Evolutionary conservation across 2,113 vertebrate species (phyloP).

Genomic region (Corythornis madagascariensis): DNA sequence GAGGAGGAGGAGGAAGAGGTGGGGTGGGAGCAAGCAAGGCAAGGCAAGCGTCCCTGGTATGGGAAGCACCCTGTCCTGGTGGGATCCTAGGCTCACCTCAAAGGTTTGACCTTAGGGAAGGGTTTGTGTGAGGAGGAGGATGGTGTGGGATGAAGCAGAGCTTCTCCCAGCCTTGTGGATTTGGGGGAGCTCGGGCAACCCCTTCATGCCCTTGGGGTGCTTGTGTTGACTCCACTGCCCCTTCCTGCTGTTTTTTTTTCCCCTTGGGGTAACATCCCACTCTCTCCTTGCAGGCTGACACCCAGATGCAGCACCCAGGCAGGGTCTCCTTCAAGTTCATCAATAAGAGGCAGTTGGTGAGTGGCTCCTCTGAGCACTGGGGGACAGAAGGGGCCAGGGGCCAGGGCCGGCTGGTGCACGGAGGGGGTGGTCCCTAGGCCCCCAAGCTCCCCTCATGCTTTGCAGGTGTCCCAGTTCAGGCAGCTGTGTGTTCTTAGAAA

Average conservation of each 20-base stretch:
- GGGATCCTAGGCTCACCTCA: neutral
- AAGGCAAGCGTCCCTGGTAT: neutral
- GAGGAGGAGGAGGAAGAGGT: neutral
- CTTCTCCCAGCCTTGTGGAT: neutral
- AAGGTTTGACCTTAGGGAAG: neutral
- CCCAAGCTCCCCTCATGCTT: neutral
- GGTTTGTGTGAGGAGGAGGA: neutral
- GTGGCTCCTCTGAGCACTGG: neutral
- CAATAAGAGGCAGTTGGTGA: conserved; percentile 69
- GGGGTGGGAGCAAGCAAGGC: neutral
- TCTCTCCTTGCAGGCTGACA: conserved; percentile 75
- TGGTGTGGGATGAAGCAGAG: neutral
- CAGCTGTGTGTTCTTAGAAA: neutral
- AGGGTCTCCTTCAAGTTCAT: conserved; percentile 71
- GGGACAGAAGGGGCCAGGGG: neutral
- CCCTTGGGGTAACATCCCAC: neutral
- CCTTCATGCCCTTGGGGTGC: neutral
- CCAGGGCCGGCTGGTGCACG: neutral
- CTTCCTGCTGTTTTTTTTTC: neutral
- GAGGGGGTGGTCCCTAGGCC: too few relatives aligned
- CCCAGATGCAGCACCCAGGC: conserved; percentile 77
- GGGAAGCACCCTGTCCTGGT: fast-evolving
- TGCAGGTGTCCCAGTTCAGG: neutral
- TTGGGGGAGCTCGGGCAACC: neutral
- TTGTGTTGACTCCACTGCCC: fast-evolving